Conservation (phyloP, 2,797 vertebrate genomes). For the Phalanger gymnotis region DNA sequence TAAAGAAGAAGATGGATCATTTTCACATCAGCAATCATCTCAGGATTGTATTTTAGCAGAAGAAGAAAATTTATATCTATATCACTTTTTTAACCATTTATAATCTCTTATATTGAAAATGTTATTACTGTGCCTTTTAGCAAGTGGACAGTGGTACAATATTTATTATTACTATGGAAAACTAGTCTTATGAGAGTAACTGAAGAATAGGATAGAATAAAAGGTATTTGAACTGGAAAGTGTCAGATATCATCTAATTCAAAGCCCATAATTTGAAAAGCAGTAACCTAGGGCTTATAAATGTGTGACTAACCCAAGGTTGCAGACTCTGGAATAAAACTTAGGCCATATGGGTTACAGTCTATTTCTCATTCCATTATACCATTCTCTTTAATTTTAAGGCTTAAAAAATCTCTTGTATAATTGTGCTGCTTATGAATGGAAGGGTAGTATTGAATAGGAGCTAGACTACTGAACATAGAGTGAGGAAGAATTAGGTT, state of each 20-base stretch:
- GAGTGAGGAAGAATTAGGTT: background rate
- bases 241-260: background rate
- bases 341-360: background rate
- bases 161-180: slow-evolving; percentile 21
- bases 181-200: background rate
- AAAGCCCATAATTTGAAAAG: background rate
- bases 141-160: background rate
- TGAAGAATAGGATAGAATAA: slow-evolving; percentile 3
- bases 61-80: background rate
- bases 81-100: slow-evolving; percentile 47
- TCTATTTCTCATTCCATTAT: background rate
- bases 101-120: slow-evolving; percentile 36
- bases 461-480: background rate
- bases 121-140: slow-evolving; percentile 35
- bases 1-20: slow-evolving; percentile 63
- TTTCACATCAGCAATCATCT: slow-evolving; percentile 37
- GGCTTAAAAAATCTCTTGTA: slow-evolving; percentile 37
- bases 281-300: background rate
- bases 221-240: background rate
- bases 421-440: slow-evolving; percentile 22
- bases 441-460: background rate
- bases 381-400: background rate
- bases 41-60: slow-evolving; percentile 47
- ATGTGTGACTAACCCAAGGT: background rate
- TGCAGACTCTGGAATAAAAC: background rate